Evolutionary conservation across 2,888 invertebrate species (phyloP).

Genomic region (Temnothorax unifasciatus): DNA sequence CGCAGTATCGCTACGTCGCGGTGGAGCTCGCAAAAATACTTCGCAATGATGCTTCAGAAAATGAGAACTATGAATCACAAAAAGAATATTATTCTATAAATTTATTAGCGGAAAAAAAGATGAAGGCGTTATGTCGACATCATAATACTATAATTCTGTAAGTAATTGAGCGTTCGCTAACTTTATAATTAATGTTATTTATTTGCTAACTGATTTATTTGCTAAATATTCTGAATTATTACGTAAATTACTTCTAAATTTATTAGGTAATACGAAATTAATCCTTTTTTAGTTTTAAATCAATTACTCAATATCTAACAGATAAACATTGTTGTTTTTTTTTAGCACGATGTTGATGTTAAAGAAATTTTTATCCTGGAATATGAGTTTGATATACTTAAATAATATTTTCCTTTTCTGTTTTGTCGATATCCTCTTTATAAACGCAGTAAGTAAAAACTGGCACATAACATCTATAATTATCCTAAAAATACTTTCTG

Average conservation of each 20-base stretch:
- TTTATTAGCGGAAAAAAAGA: background rate
- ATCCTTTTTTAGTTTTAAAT: background rate
- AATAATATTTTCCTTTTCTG: conserved; percentile 73
- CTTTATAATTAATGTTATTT: background rate
- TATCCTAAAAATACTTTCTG: background rate
- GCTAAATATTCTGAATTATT: background rate
- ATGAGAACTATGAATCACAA: background rate
- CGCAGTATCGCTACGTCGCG: conserved; percentile 72
- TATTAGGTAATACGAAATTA: background rate
- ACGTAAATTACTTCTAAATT: background rate
- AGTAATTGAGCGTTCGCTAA: conserved; percentile 23
- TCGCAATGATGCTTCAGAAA: background rate
- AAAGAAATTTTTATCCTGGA: conserved; percentile 64
- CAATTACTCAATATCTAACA: background rate
- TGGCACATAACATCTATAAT: background rate
- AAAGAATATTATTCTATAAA: background rate
- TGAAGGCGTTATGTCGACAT: conserved; percentile 61
- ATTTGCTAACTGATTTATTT: background rate
- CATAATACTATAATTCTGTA: conserved; percentile 66
- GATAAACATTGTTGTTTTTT: conserved; percentile 1
- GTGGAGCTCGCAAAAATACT: conserved; percentile 62
- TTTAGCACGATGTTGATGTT: conserved; percentile 55
- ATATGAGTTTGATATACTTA: conserved; percentile 69
- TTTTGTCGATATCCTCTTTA: conserved; percentile 67
- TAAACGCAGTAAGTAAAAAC: conserved; percentile 65